These are phyloP conservation scores for Heteromurus nitidus DNA, from an alignment of 2,888 invertebrate genomes.

Conservation along the genomic window DNA sequence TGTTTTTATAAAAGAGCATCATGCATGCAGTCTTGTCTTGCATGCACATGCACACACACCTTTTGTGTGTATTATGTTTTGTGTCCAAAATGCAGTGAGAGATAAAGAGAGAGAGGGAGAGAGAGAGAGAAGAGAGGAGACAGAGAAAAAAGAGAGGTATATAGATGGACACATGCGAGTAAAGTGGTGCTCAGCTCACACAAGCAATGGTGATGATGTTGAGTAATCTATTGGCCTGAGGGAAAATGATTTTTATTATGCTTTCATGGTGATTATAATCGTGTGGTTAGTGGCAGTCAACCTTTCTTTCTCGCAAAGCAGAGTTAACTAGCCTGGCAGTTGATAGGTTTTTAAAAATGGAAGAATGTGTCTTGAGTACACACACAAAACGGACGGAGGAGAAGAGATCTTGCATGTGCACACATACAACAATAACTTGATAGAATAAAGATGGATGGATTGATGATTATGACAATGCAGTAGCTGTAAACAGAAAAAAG, in stretches of 20 bases:
- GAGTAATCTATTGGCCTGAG: slow-evolving; percentile 60
- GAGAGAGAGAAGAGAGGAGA: no score
- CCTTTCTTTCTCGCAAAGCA: slow-evolving; percentile 56
- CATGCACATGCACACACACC: slow-evolving; percentile 53
- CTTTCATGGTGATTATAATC: slow-evolving; percentile 67
- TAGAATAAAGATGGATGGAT: slow-evolving; percentile 60
- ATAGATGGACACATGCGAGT: slow-evolving; percentile 60
- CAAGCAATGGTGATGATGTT: slow-evolving; percentile 59
- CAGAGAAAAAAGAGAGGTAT: slow-evolving; percentile 19
- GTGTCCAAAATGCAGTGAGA: slow-evolving; percentile 18
- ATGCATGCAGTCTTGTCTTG: slow-evolving; percentile 44
- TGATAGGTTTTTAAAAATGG: slow-evolving; percentile 57
- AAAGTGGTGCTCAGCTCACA: slow-evolving; percentile 56
- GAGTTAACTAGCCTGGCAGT: slow-evolving; percentile 65
- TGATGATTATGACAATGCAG: slow-evolving; percentile 63
- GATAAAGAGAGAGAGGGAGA: slow-evolving; percentile 35
- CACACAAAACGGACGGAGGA: no score
- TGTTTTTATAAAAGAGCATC: slow-evolving; percentile 49
- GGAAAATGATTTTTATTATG: slow-evolving; percentile 64
- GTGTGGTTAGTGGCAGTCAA: slow-evolving; percentile 65
- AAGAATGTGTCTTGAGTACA: slow-evolving; percentile 59
- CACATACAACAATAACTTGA: slow-evolving; percentile 46
- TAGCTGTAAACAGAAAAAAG: slow-evolving; percentile 49
- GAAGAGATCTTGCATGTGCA: slow-evolving; percentile 2
- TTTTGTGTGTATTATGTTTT: slow-evolving; percentile 47